Percentiles rank a stretch among this genome's conserved stretches.
These are phyloP conservation scores for Aphis gossypii DNA, from an alignment of 1,140 invertebrate species.

Conservation along the genomic window DNA sequence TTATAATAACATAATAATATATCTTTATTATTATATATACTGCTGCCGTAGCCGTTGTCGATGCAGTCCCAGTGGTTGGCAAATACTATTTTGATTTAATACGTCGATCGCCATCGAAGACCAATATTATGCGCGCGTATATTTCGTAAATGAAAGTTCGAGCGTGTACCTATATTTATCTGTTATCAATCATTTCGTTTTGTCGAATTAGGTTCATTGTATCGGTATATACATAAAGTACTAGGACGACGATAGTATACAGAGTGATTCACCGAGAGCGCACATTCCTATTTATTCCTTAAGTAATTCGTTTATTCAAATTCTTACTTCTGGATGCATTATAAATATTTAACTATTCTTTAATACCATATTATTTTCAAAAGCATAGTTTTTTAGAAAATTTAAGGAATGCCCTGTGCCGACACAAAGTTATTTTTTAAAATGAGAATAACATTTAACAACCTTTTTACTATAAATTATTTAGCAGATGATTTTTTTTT, in stretches of 20 bases:
- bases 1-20: conserved; percentile 6
- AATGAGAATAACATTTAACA: not conserved
- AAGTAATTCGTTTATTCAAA: not conserved
- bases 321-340: too few species aligned
- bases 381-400: not conserved
- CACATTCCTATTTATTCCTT: not conserved
- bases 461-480: not conserved
- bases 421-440: not conserved
- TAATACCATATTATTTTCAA: not conserved
- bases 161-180: not conserved
- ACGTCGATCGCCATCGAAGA: not conserved
- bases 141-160: conserved; percentile 5
- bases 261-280: not conserved
- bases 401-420: too few species aligned
- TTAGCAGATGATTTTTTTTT: not conserved
- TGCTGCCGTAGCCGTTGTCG: not conserved
- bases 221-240: not conserved
- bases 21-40: not conserved
- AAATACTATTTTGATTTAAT: conserved; percentile 6
- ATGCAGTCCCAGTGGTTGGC: not conserved
- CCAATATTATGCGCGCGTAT: not conserved
- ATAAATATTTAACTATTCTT: too few species aligned
- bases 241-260: not conserved
- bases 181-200: not conserved
- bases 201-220: not conserved